Evolutionary conservation across 2,888 invertebrate species (phyloP), one percentile per base, ranked within the genome.

Genomic region (Zonitis immaculata): DNA sequence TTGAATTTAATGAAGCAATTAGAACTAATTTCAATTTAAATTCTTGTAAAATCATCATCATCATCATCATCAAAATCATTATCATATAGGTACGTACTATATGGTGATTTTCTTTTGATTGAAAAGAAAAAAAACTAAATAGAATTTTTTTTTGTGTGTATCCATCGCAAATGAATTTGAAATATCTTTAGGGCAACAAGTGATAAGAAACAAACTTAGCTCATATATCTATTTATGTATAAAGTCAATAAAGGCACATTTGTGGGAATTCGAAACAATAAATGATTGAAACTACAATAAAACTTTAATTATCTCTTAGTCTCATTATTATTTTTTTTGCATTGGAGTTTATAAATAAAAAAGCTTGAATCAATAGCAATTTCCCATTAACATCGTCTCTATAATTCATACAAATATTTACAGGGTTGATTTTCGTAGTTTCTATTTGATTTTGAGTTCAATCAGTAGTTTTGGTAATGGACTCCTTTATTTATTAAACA

Each of bases 1-100:
- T n/a, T 44, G 39, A 44, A 54, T 12, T 52, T 56, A 47, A 56
- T 56, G 35, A 56, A 56, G 52, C 44, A 47, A 56, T 56, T 56
- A 52, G 49, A 50, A 46, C 42, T 49, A 43, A 49, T 49, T 47
- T 39, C 47, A 47, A 52, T 52, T 56, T 49, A 56, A 52, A 52
- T 47, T 49, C 39, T 20, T 39, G 3, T 35, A 3, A 12, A 12
- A 12, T 1, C 9, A 2, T 14, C 35, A 4, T 6, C 28, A 35
- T 14, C 6, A 12, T 32, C 32, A 12, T 22, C 22, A 22, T 22
- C 5, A 4, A 22, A 4, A 22, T 5, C 22, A 4, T 5, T 3
- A 22, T 22, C 5, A 4, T 22, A 22, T 4, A 22, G 3, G 3
- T 22, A 5, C 5, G 22, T 5, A 22, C 5, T 5, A 22, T 4